Evolutionary conservation across 2,888 invertebrate genomes (phyloP).

Genomic region (Tipula confusa): DNA sequence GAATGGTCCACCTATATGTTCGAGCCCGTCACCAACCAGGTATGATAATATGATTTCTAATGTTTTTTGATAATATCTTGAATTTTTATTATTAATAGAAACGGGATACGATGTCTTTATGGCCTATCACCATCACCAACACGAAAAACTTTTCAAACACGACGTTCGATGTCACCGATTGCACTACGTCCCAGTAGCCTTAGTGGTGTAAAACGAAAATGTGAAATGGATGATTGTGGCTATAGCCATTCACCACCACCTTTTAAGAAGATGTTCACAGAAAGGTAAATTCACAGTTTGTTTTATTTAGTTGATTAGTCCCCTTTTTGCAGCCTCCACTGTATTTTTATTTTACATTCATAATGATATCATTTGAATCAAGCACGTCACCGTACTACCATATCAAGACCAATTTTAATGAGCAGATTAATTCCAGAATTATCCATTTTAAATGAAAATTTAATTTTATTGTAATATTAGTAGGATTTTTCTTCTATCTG

Average conservation of each 20-base stretch:
- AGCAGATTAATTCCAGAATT: too few relatives aligned
- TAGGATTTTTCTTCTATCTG: too few relatives aligned
- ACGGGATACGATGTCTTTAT: conserved; percentile 49
- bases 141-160: conserved; percentile 71
- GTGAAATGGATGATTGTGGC: conserved; percentile 46
- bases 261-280: conserved; percentile 48
- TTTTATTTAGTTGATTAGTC: not conserved
- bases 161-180: conserved; percentile 85
- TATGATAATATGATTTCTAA: conserved; percentile 37
- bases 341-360: too few relatives aligned
- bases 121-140: conserved; percentile 79
- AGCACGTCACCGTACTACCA: too few relatives aligned
- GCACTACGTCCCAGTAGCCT: conserved; percentile 72
- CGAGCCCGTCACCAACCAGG: conserved; percentile 60
- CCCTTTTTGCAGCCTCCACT: too few relatives aligned
- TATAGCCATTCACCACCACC: conserved; percentile 46
- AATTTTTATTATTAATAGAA: conserved; percentile 37
- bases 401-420: too few relatives aligned
- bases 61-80: not conserved
- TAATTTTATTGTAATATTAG: too few relatives aligned
- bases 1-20: conserved; percentile 50
- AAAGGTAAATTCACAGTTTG: conserved; percentile 42
- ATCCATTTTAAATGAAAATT: too few relatives aligned
- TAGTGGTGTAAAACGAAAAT: conserved; percentile 58
- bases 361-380: too few relatives aligned